Conservation (phyloP, 2,797 vertebrate species). For the Sebastes kiyomatsui region DNA sequence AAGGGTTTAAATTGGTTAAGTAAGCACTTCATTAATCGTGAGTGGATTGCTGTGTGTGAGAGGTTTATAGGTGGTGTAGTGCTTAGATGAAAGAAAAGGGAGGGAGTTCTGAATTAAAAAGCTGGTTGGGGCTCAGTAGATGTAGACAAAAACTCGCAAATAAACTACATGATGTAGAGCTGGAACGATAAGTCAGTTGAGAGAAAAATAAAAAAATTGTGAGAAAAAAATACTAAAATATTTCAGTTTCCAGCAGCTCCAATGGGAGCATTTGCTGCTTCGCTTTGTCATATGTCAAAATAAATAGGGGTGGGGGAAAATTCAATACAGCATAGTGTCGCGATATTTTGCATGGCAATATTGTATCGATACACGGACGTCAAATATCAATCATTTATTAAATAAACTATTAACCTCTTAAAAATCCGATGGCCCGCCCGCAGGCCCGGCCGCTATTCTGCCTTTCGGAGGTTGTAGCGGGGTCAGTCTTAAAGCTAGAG, state of each 20-base stretch:
- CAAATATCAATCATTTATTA: too few relatives aligned
- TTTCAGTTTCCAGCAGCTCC: not conserved
- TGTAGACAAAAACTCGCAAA: not conserved
- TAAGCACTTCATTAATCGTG: conserved; percentile 87
- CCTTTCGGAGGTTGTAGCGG: too few relatives aligned
- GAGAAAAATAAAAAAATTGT: not conserved
- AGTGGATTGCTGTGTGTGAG: conserved; percentile 70
- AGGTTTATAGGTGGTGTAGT: conserved; percentile 57
- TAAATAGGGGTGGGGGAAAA: not conserved
- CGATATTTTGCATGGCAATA: too few relatives aligned
- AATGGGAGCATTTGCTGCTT: not conserved
- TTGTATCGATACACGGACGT: too few relatives aligned
- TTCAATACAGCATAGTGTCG: too few relatives aligned
- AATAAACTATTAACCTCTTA: too few relatives aligned
- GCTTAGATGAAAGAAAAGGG: conserved; percentile 34
- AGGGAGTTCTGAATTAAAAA: conserved; percentile 40
- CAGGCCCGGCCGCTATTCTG: too few relatives aligned
- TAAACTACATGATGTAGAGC: not conserved
- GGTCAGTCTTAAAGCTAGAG: too few relatives aligned
- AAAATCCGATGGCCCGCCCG: too few relatives aligned
- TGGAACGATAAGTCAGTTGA: not conserved
- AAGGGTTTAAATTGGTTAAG: conserved; percentile 86
- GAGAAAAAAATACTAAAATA: not conserved
- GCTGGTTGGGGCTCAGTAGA: not conserved
- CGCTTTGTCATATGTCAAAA: not conserved